A percentile compares a stretch with the other conserved stretches of the same genome.
Conservation (phyloP, 2,113 vertebrate genomes). For the Siphamia tubifer region DNA sequence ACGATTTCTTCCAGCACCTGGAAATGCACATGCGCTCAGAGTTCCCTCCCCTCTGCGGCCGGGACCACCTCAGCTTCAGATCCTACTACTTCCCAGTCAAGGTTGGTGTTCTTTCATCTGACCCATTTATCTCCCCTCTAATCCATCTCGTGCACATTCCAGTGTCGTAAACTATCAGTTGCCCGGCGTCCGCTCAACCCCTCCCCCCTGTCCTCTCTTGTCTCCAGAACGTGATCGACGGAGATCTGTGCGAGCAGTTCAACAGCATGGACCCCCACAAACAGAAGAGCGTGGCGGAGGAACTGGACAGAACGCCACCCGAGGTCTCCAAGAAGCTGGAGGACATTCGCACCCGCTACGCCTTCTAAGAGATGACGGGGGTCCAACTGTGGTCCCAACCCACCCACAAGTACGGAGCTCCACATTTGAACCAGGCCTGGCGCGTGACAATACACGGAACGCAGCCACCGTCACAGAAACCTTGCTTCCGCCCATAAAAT, state of each 20-base stretch:
- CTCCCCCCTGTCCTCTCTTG: neutral
- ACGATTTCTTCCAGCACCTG: constrained; percentile 98
- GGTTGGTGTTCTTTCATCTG: constrained; percentile 72
- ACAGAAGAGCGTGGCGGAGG: constrained; percentile 96
- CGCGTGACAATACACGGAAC: too few species aligned
- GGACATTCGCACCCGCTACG: constrained; percentile 97
- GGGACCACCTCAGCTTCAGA: constrained; percentile 98
- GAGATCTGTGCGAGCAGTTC: constrained; percentile 98
- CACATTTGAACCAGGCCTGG: too few species aligned
- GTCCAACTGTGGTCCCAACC: too few species aligned
- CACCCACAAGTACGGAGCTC: too few species aligned
- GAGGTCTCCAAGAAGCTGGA: constrained; percentile 99
- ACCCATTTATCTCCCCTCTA: neutral
- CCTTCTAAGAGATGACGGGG: constrained; percentile 85
- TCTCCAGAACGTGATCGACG: constrained; percentile 95
- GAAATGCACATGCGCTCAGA: constrained; percentile 98
- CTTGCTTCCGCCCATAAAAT: too few species aligned
- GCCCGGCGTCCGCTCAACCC: neutral
- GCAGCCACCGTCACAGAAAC: too few species aligned
- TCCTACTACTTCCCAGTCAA: constrained; percentile 99
- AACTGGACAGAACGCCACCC: constrained; percentile 93
- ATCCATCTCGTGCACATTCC: neutral
- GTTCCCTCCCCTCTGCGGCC: constrained; percentile 94
- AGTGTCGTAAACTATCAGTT: neutral
- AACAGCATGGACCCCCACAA: constrained; percentile 99